These are phyloP conservation scores for Cantharis lateralis DNA, from an alignment of 2,888 invertebrate genomes.

Conservation along the genomic window DNA sequence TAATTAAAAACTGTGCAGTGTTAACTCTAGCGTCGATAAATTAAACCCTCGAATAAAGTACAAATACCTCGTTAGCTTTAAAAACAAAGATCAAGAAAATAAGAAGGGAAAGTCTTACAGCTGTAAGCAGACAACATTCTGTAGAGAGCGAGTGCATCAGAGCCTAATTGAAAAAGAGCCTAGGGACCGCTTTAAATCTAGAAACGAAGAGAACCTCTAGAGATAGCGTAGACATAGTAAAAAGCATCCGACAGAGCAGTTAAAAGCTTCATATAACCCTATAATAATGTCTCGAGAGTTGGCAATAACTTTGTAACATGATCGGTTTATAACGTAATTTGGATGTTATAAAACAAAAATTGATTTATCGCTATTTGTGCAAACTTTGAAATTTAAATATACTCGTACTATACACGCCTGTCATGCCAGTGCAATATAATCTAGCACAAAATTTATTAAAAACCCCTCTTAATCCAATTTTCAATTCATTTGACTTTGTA, in stretches of 20 bases:
- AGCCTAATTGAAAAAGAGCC: constrained; percentile 43
- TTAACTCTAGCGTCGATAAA: constrained; percentile 4
- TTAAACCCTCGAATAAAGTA: constrained; percentile 3
- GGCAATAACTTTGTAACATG: constrained; percentile 43
- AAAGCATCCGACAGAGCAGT: constrained; percentile 42
- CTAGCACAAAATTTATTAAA: neutral
- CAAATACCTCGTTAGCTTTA: constrained; percentile 8
- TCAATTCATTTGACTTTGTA: neutral
- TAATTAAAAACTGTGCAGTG: neutral
- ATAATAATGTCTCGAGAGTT: constrained; percentile 42
- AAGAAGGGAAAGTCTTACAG: constrained; percentile 5
- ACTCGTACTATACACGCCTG: neutral
- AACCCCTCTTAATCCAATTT: neutral
- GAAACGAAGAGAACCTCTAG: constrained; percentile 36
- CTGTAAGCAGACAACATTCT: constrained; percentile 5
- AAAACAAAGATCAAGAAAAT: constrained; percentile 12
- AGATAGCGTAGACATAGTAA: constrained; percentile 41
- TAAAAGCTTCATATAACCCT: constrained; percentile 43
- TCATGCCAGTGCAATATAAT: neutral
- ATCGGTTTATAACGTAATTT: constrained; percentile 30
- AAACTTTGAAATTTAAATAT: neutral
- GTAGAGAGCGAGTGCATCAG: constrained; percentile 8
- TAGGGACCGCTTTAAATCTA: constrained; percentile 45
- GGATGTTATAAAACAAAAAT: neutral
- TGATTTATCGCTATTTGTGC: neutral